A percentile compares a stretch with the other conserved stretches of the same genome.
phyloP scores from a whole-genome alignment of 2,113 vertebrate genomes.

The Garra rufa region DNA sequence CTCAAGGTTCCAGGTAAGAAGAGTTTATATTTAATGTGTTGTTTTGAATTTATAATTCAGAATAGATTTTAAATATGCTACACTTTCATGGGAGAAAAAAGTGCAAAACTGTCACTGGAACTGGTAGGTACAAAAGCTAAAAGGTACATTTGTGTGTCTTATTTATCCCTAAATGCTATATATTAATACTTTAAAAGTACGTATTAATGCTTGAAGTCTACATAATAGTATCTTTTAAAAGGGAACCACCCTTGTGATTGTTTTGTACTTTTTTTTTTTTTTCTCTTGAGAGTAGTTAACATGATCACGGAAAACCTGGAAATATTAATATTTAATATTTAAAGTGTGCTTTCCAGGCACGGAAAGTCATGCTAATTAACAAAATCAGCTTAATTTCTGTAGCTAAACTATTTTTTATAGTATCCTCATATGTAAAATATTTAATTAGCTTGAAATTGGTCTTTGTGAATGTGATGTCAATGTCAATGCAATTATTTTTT shows the following conservation, averaged over 20 bases:
- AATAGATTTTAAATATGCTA: not conserved
- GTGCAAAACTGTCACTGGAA: not conserved
- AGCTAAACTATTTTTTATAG: not conserved
- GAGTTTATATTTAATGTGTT: not conserved
- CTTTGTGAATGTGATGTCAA: not conserved
- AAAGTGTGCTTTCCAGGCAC: not conserved
- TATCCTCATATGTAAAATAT: not conserved
- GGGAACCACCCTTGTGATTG: not conserved
- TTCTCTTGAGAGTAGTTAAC: not conserved
- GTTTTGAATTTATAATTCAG: not conserved
- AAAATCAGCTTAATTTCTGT: not conserved
- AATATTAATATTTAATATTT: not conserved
- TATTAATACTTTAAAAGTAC: not conserved
- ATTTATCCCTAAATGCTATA: not conserved
- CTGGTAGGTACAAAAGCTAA: not conserved
- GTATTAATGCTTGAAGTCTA: not conserved
- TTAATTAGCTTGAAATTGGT: not conserved
- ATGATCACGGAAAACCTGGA: not conserved
- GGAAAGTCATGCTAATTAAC: not conserved
- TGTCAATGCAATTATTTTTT: not conserved
- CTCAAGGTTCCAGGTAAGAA: constrained; percentile 31
- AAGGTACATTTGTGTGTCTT: not conserved
- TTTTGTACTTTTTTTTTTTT: not conserved
- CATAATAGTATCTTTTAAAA: not conserved
- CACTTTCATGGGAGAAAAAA: not conserved